Percentiles rank a stretch among this genome's conserved stretches.
phyloP scores from a whole-genome alignment of 2,888 invertebrate genomes.

The Cephus sareptanus region DNA sequence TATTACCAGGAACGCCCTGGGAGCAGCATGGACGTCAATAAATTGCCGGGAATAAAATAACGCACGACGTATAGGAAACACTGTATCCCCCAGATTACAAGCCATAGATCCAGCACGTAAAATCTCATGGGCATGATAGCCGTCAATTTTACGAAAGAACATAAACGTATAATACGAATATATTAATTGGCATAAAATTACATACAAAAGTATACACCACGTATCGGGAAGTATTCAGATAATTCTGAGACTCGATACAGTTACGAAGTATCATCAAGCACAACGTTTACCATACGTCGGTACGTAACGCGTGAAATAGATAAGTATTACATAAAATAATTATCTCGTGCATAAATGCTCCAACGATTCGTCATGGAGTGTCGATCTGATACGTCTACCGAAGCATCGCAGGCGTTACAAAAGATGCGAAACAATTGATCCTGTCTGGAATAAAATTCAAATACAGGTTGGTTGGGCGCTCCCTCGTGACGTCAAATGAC shows the following conservation, averaged over 20 bases:
- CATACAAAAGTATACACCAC: not conserved
- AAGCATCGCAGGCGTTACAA: constrained; percentile 36
- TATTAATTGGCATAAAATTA: not conserved
- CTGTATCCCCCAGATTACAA: not conserved
- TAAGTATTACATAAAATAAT: not conserved
- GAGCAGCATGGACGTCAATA: not conserved
- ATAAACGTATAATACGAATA: not conserved
- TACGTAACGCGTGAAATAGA: not conserved
- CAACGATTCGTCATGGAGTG: constrained; percentile 39
- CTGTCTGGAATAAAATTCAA: constrained; percentile 40
- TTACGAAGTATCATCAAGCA: not conserved
- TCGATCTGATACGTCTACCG: constrained; percentile 33
- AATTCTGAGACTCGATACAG: not conserved
- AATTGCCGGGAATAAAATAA: not conserved
- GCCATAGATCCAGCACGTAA: not conserved
- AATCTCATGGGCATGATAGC: not conserved
- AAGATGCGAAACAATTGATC: constrained; percentile 45
- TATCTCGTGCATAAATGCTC: constrained; percentile 26
- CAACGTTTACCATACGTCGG: not conserved
- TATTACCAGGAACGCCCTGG: not conserved
- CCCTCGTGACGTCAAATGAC: constrained; percentile 45
- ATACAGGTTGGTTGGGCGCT: constrained; percentile 37
- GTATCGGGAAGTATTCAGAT: not conserved
- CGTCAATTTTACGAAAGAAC: not conserved
- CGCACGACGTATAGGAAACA: not conserved